Evolutionary conservation across 2,888 invertebrate species (phyloP).

Genomic region (Oegoconia quadripuncta): DNA sequence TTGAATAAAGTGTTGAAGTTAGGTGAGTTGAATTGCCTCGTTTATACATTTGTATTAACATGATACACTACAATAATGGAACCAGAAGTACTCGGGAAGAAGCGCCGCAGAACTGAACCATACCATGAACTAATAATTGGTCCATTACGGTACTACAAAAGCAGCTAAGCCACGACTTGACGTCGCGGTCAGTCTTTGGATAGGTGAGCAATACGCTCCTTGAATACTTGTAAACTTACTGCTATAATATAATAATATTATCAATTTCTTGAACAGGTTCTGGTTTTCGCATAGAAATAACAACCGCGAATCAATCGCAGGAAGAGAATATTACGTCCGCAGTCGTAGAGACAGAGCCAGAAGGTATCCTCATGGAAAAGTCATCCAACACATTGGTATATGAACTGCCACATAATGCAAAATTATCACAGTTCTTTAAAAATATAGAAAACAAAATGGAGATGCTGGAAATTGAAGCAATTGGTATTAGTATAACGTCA

Average conservation of each 20-base stretch:
- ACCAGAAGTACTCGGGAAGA: too few relatives aligned
- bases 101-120: too few relatives aligned
- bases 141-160: too few relatives aligned
- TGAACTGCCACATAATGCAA: conserved; percentile 61
- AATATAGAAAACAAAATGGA: conserved; percentile 80
- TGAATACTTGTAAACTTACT: too few relatives aligned
- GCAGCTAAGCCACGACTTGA: too few relatives aligned
- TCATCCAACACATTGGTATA: conserved; percentile 45
- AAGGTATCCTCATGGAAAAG: conserved; percentile 40
- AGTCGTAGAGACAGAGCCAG: conserved; percentile 35
- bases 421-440: conserved; percentile 81
- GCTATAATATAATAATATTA: background rate
- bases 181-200: too few relatives aligned
- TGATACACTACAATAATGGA: too few relatives aligned
- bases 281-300: conserved; percentile 84
- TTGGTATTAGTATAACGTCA: conserved; percentile 91
- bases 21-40: too few relatives aligned
- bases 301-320: conserved; percentile 48
- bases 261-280: conserved; percentile 67
- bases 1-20: too few relatives aligned
- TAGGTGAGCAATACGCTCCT: too few relatives aligned
- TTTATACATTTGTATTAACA: too few relatives aligned
- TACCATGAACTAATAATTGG: too few relatives aligned
- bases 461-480: conserved; percentile 83
- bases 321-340: conserved; percentile 32